Evolutionary conservation across 2,797 vertebrate species (phyloP).

Genomic region (Eospalax fontanierii): DNA sequence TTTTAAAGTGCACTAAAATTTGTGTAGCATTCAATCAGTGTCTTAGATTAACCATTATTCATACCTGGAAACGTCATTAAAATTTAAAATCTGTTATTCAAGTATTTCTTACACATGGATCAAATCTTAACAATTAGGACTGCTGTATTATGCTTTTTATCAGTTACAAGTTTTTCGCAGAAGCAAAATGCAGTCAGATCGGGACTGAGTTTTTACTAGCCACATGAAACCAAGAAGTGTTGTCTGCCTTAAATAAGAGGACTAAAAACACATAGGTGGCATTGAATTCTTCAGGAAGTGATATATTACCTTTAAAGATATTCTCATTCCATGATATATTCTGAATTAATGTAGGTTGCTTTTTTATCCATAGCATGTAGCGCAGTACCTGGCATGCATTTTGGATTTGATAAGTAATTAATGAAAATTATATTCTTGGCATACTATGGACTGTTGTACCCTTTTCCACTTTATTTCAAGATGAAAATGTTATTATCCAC

Average conservation of each 20-base stretch:
- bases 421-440: not conserved
- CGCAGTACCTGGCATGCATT: not conserved
- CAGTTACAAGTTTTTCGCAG: not conserved
- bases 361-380: not conserved
- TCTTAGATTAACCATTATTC: slow-evolving; percentile 26
- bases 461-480: not conserved
- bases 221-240: not conserved
- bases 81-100: slow-evolving; percentile 41
- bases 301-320: slow-evolving; percentile 42
- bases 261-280: not conserved
- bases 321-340: not conserved
- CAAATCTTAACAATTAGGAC: slow-evolving; percentile 25
- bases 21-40: not conserved
- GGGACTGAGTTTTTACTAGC: not conserved
- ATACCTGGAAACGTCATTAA: slow-evolving; percentile 6
- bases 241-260: not conserved
- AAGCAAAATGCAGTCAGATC: not conserved
- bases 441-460: not conserved
- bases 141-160: not conserved
- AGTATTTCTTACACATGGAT: not conserved
- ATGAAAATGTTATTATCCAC: not conserved
- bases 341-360: not conserved
- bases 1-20: not conserved
- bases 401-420: slow-evolving; percentile 45
- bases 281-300: not conserved